These are phyloP conservation scores for Zophobas morio DNA, from an alignment of 1,140 invertebrate species.

Conservation along the genomic window DNA sequence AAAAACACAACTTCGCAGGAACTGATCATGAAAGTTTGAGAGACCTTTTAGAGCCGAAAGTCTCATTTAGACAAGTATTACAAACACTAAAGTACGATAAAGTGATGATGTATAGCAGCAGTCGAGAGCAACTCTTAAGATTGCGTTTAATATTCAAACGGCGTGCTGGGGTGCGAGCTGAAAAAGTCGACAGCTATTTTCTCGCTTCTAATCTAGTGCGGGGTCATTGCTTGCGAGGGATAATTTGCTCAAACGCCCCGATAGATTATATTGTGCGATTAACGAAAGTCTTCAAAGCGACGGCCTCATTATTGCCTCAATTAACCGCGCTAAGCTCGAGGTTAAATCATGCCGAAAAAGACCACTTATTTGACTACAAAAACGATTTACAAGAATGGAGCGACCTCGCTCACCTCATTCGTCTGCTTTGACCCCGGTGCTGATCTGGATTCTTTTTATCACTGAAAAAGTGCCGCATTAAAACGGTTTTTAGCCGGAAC, in stretches of 20 bases:
- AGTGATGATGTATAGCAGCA: constrained; percentile 58
- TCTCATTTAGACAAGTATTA: constrained; percentile 54
- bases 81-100: constrained; percentile 57
- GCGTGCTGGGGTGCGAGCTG: constrained; percentile 52
- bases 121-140: constrained; percentile 57
- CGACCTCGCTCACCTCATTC: neutral
- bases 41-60: constrained; percentile 47
- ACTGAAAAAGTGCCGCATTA: no score
- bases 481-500: no score
- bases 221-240: constrained; percentile 45
- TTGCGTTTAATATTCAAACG: constrained; percentile 58
- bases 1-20: constrained; percentile 16
- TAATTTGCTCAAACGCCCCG: constrained; percentile 43
- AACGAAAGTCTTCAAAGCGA: constrained; percentile 21
- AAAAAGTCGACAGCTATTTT: constrained; percentile 59
- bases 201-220: constrained; percentile 54
- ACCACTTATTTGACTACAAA: neutral
- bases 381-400: neutral
- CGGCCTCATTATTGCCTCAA: neutral
- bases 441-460: no score
- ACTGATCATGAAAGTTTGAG: constrained; percentile 37
- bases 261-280: constrained; percentile 38
- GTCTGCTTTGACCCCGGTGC: no score
- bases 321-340: neutral
- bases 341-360: neutral